phyloP scores from a whole-genome alignment of 2,113 vertebrate species.

The Aptenodytes patagonicus region DNA sequence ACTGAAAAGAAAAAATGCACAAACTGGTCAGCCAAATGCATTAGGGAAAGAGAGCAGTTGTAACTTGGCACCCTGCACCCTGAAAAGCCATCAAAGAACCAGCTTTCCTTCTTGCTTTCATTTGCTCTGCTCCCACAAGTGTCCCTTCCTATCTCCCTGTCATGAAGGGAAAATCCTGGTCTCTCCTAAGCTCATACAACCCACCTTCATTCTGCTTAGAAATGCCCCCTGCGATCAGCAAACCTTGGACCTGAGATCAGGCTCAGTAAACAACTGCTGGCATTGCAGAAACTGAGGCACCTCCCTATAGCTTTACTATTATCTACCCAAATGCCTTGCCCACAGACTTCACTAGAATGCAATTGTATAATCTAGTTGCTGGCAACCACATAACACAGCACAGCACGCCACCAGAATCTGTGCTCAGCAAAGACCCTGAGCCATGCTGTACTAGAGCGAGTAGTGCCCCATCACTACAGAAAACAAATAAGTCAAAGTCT shows the following conservation, averaged over 20 bases:
- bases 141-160: not conserved
- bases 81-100: not conserved
- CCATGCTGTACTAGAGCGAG: no score
- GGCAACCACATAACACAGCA: not conserved
- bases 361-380: not conserved
- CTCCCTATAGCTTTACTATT: not conserved
- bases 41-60: accelerated
- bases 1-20: not conserved
- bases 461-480: not conserved
- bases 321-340: not conserved
- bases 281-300: not conserved
- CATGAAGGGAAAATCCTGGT: not conserved
- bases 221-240: not conserved
- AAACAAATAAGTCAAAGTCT: not conserved
- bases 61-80: not conserved
- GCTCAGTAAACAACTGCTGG: not conserved
- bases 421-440: not conserved
- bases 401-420: not conserved
- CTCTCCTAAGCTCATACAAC: not conserved
- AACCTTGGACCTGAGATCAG: not conserved
- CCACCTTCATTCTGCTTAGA: not conserved
- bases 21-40: not conserved
- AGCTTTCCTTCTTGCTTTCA: not conserved
- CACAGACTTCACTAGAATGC: not conserved
- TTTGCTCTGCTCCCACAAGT: not conserved